Evolutionary conservation across 2,797 vertebrate species (phyloP).

Genomic region (Myoxocephalus aenaeus): DNA sequence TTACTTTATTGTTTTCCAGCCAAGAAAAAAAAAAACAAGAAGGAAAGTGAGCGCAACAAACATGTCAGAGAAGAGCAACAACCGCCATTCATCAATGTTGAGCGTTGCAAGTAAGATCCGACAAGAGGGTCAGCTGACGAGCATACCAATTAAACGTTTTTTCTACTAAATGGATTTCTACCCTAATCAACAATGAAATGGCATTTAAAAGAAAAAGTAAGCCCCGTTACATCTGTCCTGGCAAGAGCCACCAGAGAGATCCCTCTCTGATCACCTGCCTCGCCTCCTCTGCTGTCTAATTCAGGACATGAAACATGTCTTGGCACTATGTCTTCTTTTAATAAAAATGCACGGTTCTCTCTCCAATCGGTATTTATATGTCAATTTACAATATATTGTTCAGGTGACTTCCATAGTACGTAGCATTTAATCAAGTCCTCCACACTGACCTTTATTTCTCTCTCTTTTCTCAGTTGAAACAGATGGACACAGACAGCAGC

Average conservation of each 20-base stretch:
- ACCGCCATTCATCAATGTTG: not conserved
- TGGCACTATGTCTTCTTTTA: too few species aligned
- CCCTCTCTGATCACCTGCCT: too few species aligned
- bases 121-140: not conserved
- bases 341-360: too few species aligned
- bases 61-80: not conserved
- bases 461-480: constrained; percentile 22
- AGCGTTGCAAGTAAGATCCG: too few species aligned
- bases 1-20: not conserved
- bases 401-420: not conserved
- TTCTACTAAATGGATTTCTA: too few species aligned
- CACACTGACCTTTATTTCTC: not conserved
- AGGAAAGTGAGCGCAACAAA: not conserved
- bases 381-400: not conserved
- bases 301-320: too few species aligned
- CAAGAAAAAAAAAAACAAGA: not conserved
- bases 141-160: too few species aligned
- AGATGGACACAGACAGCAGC: constrained; percentile 14
- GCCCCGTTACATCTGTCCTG: too few species aligned
- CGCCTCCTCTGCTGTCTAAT: too few species aligned
- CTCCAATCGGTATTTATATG: not conserved
- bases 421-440: not conserved
- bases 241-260: too few species aligned
- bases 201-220: too few species aligned
- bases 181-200: too few species aligned